Conservation (phyloP, 2,888 invertebrate genomes). For the Stenurella melanura region DNA sequence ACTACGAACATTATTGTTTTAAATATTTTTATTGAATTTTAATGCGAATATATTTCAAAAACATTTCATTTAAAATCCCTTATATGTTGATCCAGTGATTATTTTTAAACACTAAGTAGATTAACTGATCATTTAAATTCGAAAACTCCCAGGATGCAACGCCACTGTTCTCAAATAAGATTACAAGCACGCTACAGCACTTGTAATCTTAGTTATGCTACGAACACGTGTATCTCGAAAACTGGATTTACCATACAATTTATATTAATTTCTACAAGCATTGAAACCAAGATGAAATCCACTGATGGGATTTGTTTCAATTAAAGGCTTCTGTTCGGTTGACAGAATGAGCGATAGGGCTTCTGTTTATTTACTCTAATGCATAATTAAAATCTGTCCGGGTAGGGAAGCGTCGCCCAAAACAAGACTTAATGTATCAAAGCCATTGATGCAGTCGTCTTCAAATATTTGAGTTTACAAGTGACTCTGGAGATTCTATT, state of each 20-base stretch:
- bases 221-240: background rate
- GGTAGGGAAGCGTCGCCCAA: conserved; percentile 11
- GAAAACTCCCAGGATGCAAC: background rate
- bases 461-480: conserved; percentile 34
- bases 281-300: conserved; percentile 9
- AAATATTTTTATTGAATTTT: too few species aligned
- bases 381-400: conserved; percentile 30
- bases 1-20: too few species aligned
- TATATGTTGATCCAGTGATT: too few species aligned
- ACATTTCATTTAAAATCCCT: too few species aligned
- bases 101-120: too few species aligned
- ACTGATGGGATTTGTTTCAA: background rate
- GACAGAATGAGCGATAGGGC: conserved; percentile 17
- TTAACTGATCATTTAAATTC: background rate
- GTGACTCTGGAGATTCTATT: conserved; percentile 14
- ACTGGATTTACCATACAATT: background rate
- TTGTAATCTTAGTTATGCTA: background rate
- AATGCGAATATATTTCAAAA: too few species aligned
- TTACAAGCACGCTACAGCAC: background rate
- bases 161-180: background rate
- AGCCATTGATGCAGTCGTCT: conserved; percentile 18
- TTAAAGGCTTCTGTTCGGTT: conserved; percentile 13
- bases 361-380: conserved; percentile 20
- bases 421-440: conserved; percentile 3
- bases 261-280: background rate